phyloP scores from a whole-genome alignment of 2,888 invertebrate species.

The Strigamia crassipes region DNA sequence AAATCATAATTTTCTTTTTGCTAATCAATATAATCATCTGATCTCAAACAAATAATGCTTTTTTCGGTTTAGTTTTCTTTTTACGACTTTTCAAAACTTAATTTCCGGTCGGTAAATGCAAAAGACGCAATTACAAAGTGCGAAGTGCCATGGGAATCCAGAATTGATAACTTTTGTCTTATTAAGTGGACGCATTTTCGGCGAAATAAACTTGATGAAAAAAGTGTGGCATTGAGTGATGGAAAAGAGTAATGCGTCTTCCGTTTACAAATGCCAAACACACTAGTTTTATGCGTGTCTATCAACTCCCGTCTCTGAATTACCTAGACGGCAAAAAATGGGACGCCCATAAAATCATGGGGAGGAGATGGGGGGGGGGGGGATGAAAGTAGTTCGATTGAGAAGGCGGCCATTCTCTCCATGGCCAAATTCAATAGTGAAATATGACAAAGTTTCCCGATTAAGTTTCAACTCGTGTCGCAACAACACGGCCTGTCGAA shows the following conservation, averaged over 20 bases:
- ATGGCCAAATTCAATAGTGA: conserved; percentile 19
- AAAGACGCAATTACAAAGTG: not conserved
- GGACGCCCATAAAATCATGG: conserved; percentile 25
- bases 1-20: not conserved
- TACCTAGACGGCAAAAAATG: conserved; percentile 1
- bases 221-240: not conserved
- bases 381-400: conserved; percentile 11
- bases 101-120: not conserved
- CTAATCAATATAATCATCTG: not conserved
- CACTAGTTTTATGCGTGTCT: conserved; percentile 3
- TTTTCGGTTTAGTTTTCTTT: not conserved
- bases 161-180: conserved; percentile 2
- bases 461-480: conserved; percentile 37
- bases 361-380: no score
- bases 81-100: conserved; percentile 1
- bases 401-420: not conserved
- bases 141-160: not conserved
- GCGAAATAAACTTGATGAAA: not conserved
- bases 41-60: not conserved
- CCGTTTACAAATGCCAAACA: conserved; percentile 26
- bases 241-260: not conserved
- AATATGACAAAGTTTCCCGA: conserved; percentile 39
- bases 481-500: conserved; percentile 19
- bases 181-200: not conserved
- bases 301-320: conserved; percentile 10